These are phyloP conservation scores for Noctua janthe DNA, from an alignment of 2,888 invertebrate species.

Conservation along the genomic window DNA sequence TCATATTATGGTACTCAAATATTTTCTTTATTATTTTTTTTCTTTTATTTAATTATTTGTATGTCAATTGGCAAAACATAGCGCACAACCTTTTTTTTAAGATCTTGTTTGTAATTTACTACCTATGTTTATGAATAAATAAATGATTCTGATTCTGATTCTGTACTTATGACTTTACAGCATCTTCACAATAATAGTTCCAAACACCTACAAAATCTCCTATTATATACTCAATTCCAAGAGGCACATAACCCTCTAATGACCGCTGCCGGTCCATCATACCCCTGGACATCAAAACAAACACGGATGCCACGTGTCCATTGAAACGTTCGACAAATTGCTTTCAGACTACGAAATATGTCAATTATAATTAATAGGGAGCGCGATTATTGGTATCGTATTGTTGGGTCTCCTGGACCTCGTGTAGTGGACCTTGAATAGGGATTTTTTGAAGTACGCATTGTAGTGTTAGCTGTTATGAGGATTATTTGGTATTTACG, in stretches of 20 bases:
- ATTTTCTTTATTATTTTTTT: too few species aligned
- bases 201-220: conserved; percentile 45
- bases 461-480: conserved; percentile 56
- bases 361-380: conserved; percentile 90
- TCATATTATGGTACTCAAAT: too few species aligned
- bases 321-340: conserved; percentile 84
- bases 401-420: conserved; percentile 58
- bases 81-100: too few species aligned
- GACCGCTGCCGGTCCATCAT: conserved; percentile 75
- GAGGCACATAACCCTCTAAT: conserved; percentile 75
- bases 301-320: conserved; percentile 85
- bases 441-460: conserved; percentile 61
- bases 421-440: conserved; percentile 22
- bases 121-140: too few species aligned
- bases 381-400: conserved; percentile 79
- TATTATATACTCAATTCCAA: conserved; percentile 68
- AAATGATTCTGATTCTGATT: too few species aligned
- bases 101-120: too few species aligned
- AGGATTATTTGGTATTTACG: conserved; percentile 60
- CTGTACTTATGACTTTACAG: neutral
- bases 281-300: conserved; percentile 88
- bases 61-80: too few species aligned
- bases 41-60: too few species aligned
- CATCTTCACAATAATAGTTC: neutral
- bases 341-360: conserved; percentile 86